Conservation (phyloP, 2,113 vertebrate species). For the Callocephalon fimbriatum region DNA sequence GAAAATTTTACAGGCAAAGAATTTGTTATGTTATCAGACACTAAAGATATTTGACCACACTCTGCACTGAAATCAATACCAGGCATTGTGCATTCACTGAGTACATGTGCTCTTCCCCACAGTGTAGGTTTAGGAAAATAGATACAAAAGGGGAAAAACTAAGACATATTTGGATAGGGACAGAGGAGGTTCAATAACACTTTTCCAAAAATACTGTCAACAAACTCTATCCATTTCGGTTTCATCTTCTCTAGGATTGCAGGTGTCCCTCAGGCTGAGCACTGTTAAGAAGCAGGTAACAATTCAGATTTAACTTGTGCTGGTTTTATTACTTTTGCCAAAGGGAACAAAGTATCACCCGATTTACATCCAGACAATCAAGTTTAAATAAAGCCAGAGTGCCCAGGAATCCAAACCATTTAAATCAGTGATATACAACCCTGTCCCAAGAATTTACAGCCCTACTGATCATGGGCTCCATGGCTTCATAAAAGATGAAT, state of each 20-base stretch:
- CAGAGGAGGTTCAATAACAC: background rate
- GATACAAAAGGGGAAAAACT: background rate
- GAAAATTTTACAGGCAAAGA: background rate
- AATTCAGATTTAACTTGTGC: background rate
- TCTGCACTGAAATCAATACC: background rate
- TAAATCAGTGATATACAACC: background rate
- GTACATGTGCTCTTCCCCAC: background rate
- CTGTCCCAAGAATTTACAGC: background rate
- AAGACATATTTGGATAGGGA: background rate
- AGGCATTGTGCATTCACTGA: background rate
- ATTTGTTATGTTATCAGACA: background rate
- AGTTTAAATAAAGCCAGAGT: background rate
- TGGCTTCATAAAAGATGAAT: background rate
- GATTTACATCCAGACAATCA: background rate
- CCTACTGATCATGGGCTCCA: background rate
- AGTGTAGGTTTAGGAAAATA: background rate
- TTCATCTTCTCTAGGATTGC: background rate
- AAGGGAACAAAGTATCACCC: background rate
- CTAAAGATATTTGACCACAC: rapidly evolving
- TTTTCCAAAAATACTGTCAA: background rate
- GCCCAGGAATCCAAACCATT: background rate
- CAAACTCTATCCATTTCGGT: background rate
- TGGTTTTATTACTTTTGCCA: background rate
- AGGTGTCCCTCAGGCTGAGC: background rate
- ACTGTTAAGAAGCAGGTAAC: background rate